Base-by-base conservation (phyloP, 2,797 vertebrate species). In the Eulemur albifrons region DNA sequence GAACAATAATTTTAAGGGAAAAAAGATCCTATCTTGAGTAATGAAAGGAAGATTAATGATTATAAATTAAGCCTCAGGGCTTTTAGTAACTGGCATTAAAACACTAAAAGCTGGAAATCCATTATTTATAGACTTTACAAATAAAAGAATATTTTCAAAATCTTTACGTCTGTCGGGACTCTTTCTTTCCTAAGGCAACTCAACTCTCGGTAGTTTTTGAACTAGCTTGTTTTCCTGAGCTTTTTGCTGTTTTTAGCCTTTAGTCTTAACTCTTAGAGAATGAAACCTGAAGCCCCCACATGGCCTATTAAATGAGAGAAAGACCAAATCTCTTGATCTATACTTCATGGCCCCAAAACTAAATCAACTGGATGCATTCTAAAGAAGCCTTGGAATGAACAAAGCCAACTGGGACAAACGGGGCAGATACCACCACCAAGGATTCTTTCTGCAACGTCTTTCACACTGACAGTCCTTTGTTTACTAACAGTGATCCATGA, bases 51-150 rank as follows among this genome's bases (percentile, higher is more conserved):
- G 67, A 96, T 38, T 82, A 96, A 91, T 69, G 25, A 84, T 48
- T 65, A 81, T 65, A 94, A 96, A 96, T 95, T 54, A 73, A 93
- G 67, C 61, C 40, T 93, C 1, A 7, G 52, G 84, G 76, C 52
- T 97, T 90, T 81, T 30, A 69, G 67, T 50, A 92, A 84, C 25
- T 65, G 79, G 72, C 21, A 61, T 80, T 87, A 92, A 65, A 85
- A 40, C 61, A 65, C 20, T 40, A 76, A 88, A 82, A 88, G 82
- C 45, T 91, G 30, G 87, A 80, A 88, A 96, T 79, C 21, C 67
- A 96, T 94, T 88, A 97, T 88, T 85, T 77, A 93, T 77, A 92
- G 72, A 93, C 80, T 95, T 92, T 15, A 86, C 90, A 96, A 94
- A 82, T 76, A 88, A 93, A 90, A 85, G 79, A 86, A 65, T 76